phyloP scores from a whole-genome alignment of 2,888 invertebrate genomes.

The Bombylius discolor region DNA sequence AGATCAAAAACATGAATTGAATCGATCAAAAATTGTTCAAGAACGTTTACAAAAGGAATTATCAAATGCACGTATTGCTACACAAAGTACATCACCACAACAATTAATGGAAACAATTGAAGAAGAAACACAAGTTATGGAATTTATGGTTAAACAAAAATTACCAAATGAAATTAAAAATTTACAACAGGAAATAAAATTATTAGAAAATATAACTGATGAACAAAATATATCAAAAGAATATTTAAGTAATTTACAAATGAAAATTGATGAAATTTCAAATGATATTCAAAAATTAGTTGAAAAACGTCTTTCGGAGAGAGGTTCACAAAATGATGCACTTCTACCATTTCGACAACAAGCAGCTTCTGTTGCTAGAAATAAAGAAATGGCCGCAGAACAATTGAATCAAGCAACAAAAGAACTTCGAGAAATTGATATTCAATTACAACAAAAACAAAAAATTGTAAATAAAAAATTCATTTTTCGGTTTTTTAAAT shows the following conservation, averaged over 20 bases:
- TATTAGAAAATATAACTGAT: constrained; percentile 53
- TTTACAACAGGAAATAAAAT: constrained; percentile 51
- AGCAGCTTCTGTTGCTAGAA: constrained; percentile 63
- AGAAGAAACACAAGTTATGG: constrained; percentile 40
- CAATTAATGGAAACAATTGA: constrained; percentile 14
- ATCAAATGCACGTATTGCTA: constrained; percentile 12
- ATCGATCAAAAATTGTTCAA: constrained; percentile 13
- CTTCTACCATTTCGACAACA: constrained; percentile 75
- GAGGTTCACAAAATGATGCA: constrained; percentile 56
- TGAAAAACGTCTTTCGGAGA: constrained; percentile 52
- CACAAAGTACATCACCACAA: constrained; percentile 15
- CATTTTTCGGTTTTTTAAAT: neutral
- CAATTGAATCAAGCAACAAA: constrained; percentile 53
- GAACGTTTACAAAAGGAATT: constrained; percentile 16
- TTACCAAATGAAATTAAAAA: constrained; percentile 57
- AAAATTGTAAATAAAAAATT: constrained; percentile 32
- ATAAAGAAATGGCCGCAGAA: constrained; percentile 62
- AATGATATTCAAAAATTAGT: constrained; percentile 57
- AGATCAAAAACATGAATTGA: constrained; percentile 15
- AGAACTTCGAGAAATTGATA: constrained; percentile 46
- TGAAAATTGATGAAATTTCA: constrained; percentile 45
- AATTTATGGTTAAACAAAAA: constrained; percentile 64
- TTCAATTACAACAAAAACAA: constrained; percentile 45
- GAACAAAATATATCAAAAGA: constrained; percentile 53
- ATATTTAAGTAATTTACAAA: constrained; percentile 49